phyloP scores from a whole-genome alignment of 2,888 invertebrate species.

The Andrena flavipes region DNA sequence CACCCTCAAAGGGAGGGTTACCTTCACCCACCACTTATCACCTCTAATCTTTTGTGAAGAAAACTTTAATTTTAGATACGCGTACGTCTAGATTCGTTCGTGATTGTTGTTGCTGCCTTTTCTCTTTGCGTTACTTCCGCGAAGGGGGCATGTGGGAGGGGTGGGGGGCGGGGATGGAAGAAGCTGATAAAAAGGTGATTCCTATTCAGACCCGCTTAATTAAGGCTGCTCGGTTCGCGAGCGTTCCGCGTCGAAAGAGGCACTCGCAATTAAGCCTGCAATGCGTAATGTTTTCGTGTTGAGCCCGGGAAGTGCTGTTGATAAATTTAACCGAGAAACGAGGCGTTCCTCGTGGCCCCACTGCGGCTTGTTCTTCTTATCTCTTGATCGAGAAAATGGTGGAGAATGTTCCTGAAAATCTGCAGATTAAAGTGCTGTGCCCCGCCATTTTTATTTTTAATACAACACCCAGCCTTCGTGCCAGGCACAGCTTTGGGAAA shows the following conservation, averaged over 20 bases:
- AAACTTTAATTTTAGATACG: slow-evolving; percentile 24
- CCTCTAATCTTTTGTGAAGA: slow-evolving; percentile 8
- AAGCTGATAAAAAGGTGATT: slow-evolving; percentile 43
- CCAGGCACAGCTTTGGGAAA: no score
- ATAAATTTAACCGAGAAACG: slow-evolving; percentile 46
- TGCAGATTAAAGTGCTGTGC: background rate
- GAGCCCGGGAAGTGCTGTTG: slow-evolving; percentile 32
- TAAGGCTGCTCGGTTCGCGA: slow-evolving; percentile 28
- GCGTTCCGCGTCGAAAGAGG: slow-evolving; percentile 24
- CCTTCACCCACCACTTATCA: background rate
- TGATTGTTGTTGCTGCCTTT: slow-evolving; percentile 22
- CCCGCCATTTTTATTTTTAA: background rate
- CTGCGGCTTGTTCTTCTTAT: background rate
- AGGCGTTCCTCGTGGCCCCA: background rate
- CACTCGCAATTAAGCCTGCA: slow-evolving; percentile 47
- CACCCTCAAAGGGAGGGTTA: background rate
- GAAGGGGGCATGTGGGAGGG: background rate
- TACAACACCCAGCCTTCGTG: no score
- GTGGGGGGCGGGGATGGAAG: background rate
- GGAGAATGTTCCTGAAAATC: background rate
- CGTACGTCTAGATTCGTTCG: background rate
- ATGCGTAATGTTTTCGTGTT: slow-evolving; percentile 38
- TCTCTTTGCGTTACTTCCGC: background rate
- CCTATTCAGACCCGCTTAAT: slow-evolving; percentile 44
- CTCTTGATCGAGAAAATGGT: background rate